Evolutionary conservation across 1,140 invertebrate species (phyloP), one percentile per base, ranked within the genome.

Genomic region (Drosophila rufa): DNA sequence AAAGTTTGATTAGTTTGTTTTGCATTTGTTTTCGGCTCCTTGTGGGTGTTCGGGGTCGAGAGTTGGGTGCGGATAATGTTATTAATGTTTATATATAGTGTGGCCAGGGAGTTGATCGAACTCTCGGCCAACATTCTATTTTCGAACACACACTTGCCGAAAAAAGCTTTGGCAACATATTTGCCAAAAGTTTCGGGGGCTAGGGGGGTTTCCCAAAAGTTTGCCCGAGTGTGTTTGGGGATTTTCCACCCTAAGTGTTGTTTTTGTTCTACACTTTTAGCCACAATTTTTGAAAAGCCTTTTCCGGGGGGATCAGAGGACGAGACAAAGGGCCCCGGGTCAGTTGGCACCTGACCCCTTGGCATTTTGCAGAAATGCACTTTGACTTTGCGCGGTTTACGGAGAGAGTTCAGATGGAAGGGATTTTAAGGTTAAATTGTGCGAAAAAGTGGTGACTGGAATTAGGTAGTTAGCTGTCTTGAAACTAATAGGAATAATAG

Each of bases 1-100:
- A 71, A 87, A 89, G 74, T 90, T 89, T 90, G 85, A 89, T 90
- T 90, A 89, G 85, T 84, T 90, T 87, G 78, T 70, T 77, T 82
- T 80, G 68, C 70, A 86, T 86, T 65, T 75, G 82, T 67, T 55
- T 56, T 36, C 47, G 50, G 36, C 47, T 61, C 53, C 38, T 50
- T 36, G 9, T 40, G 36, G 25, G 50, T 42, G 38, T 11, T 45
- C 11, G 45, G 33, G 43, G 33, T 55, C 51, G 17, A 22, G 33
- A 15, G 51, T 15, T n/a, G 48, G 33, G 62, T 33, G 57, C 17
- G 60, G 53, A 73, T 84, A 89, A 90, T 89, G 85, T 90, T 87
- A 89, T 87, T 87, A 84, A 87, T 87, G 78, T 90, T 80, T 80
- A 50, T 70, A 77, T 67, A 70, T 64, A 79, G 68, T 64, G 59